Percentiles rank a stretch among this genome's conserved stretches.
These are phyloP conservation scores for Acanthaster planci DNA, from an alignment of 35 echinoderm and acorn worm species.

Conservation along the genomic window DNA sequence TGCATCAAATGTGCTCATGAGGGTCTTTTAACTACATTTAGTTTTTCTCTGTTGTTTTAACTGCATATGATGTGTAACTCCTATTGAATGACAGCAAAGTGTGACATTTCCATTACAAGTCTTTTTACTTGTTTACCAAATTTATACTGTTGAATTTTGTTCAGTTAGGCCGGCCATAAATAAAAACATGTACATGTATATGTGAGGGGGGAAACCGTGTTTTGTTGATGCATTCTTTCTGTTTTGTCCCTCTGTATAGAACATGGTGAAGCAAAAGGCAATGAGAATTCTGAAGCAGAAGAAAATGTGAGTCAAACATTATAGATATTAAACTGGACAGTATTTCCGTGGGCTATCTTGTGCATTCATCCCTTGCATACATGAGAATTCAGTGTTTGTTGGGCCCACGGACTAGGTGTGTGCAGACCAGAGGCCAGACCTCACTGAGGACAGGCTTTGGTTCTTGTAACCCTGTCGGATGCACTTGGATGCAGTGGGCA, in stretches of 20 bases:
- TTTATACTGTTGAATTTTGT: too few species aligned
- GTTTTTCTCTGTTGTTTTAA: not conserved
- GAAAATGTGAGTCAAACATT: constrained; percentile 79
- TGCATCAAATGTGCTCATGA: too few species aligned
- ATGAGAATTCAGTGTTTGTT: not conserved
- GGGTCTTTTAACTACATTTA: not conserved
- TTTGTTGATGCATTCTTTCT: constrained; percentile 20
- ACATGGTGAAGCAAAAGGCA: constrained; percentile 96
- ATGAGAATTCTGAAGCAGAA: constrained; percentile 95
- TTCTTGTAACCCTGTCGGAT: too few species aligned
- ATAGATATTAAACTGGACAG: too few species aligned
- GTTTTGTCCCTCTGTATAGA: constrained; percentile 49
- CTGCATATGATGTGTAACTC: not conserved
- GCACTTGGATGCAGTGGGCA: too few species aligned
- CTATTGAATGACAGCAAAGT: not conserved
- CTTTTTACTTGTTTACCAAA: not conserved
- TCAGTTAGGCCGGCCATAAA: too few species aligned
- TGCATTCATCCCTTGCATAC: not conserved
- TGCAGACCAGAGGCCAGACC: not conserved
- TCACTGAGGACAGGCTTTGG: too few species aligned
- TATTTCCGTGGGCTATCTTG: not conserved
- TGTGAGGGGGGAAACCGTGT: not conserved
- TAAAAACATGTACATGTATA: too few species aligned
- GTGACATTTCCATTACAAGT: not conserved
- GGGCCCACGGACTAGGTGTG: not conserved